Percentiles rank a stretch among this genome's conserved stretches.
Evolutionary conservation across 2,888 invertebrate species (phyloP).

Genomic region (Plusia festucae): DNA sequence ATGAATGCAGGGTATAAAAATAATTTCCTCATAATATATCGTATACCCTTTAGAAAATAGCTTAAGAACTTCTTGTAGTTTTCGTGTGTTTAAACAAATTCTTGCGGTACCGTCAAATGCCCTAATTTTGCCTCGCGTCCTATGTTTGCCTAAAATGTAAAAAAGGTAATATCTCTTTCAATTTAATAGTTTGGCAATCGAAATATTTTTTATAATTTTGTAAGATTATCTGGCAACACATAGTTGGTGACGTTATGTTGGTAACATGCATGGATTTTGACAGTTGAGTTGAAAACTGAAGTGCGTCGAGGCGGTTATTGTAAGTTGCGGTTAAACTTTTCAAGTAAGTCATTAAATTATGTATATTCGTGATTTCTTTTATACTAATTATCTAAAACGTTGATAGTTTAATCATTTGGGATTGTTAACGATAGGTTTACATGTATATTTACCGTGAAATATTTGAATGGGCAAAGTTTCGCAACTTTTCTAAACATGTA

Average conservation of each 20-base stretch:
- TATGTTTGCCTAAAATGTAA: neutral
- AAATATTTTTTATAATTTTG: neutral
- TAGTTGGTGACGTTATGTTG: neutral
- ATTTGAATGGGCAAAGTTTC: constrained; percentile 18
- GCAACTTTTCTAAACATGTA: constrained; percentile 16
- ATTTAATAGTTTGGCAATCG: neutral
- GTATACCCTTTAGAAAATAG: too few species aligned
- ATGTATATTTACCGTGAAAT: constrained; percentile 16
- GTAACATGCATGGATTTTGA: constrained; percentile 11
- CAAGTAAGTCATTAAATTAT: constrained; percentile 24
- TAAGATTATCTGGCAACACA: neutral
- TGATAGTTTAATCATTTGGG: constrained; percentile 16
- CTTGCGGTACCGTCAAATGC: neutral
- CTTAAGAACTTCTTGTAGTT: too few species aligned
- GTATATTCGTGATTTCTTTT: constrained; percentile 23
- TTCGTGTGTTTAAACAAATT: too few species aligned
- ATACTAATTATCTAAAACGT: constrained; percentile 17
- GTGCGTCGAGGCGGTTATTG: constrained; percentile 15
- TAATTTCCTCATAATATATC: neutral
- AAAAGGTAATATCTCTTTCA: neutral
- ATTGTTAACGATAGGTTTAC: constrained; percentile 15
- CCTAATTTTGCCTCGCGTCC: neutral
- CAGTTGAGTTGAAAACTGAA: constrained; percentile 2
- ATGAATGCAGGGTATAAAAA: neutral
- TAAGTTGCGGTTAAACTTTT: constrained; percentile 21